These are phyloP conservation scores for Phataginus tricuspis DNA, from an alignment of 2,797 vertebrate species.

Conservation along the genomic window DNA sequence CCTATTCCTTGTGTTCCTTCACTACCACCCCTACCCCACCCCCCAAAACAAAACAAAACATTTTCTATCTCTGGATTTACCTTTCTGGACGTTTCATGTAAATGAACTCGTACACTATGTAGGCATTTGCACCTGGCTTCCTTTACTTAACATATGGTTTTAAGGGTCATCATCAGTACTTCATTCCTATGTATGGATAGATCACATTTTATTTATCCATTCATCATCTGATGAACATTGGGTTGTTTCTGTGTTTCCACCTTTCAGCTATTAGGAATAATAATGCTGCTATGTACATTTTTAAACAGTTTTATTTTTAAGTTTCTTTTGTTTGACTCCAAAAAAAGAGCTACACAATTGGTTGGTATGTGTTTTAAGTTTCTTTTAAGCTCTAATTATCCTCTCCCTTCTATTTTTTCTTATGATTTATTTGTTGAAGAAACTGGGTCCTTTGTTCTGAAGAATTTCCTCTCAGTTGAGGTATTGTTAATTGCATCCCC, in stretches of 20 bases:
- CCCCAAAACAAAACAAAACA: not conserved
- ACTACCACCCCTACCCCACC: not conserved
- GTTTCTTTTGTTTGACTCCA: not conserved
- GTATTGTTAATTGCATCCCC: not conserved
- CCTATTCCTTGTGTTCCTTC: not conserved
- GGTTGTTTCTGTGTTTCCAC: not conserved
- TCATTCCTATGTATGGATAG: not conserved
- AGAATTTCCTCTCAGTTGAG: not conserved
- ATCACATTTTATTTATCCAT: not conserved
- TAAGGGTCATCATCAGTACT: not conserved
- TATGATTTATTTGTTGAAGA: conserved; percentile 17
- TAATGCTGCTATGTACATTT: not conserved
- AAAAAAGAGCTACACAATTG: not conserved
- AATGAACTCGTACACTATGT: not conserved
- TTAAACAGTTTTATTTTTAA: not conserved
- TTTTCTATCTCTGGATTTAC: not conserved
- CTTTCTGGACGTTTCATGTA: not conserved
- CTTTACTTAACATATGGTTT: not conserved
- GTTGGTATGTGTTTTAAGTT: not conserved
- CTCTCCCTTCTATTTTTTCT: not conserved
- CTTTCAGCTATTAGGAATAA: not conserved
- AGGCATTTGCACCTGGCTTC: not conserved
- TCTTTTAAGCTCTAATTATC: not conserved
- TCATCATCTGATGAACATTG: not conserved
- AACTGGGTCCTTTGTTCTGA: not conserved